These are phyloP conservation scores for Choristoneura fumiferana DNA, from an alignment of 1,140 invertebrate genomes.

Conservation along the genomic window DNA sequence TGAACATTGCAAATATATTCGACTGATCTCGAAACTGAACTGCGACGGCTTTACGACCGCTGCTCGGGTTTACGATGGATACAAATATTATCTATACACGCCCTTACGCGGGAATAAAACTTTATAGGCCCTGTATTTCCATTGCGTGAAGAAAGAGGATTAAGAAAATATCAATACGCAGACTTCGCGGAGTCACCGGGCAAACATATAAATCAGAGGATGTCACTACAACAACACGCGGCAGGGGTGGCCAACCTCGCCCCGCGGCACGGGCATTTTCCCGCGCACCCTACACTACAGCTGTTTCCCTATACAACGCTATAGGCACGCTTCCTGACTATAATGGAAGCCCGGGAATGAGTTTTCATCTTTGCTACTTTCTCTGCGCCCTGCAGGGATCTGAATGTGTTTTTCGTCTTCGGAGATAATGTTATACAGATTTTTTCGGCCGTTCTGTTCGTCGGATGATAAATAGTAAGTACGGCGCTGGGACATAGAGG, in stretches of 20 bases:
- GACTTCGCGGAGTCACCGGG: constrained; percentile 43
- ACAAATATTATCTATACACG: constrained; percentile 5
- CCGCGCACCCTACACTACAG: constrained; percentile 49
- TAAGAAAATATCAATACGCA: constrained; percentile 23
- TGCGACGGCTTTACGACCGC: not conserved
- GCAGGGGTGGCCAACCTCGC: constrained; percentile 42
- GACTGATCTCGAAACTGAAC: no score
- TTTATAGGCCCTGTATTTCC: not conserved
- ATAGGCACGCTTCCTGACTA: constrained; percentile 42
- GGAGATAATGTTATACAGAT: constrained; percentile 18
- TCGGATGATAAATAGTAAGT: constrained; percentile 1
- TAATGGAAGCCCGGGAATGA: constrained; percentile 47
- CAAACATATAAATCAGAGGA: constrained; percentile 54
- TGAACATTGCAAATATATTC: no score
- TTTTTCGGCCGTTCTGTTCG: constrained; percentile 11
- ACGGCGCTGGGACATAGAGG: constrained; percentile 6
- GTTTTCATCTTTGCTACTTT: constrained; percentile 41
- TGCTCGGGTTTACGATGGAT: not conserved
- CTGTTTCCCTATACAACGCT: constrained; percentile 52
- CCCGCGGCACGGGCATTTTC: constrained; percentile 38
- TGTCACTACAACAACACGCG: constrained; percentile 53
- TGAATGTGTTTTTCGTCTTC: constrained; percentile 26
- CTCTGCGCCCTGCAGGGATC: constrained; percentile 29
- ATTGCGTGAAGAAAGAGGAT: not conserved
- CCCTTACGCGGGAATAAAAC: not conserved